Conservation (phyloP, 2,113 vertebrate genomes). For the Microtus montanus region DNA sequence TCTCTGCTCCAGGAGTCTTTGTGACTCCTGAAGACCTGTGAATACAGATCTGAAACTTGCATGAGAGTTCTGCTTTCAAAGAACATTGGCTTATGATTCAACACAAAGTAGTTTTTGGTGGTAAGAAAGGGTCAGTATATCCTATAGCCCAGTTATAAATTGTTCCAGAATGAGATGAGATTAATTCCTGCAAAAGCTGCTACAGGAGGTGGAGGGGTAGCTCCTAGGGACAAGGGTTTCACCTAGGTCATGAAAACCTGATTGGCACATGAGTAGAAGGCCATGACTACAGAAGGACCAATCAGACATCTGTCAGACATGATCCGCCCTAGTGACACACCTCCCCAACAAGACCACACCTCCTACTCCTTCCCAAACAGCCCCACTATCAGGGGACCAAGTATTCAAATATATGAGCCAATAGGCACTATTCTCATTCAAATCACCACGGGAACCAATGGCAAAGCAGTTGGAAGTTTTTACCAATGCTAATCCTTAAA, state of each 20-base stretch:
- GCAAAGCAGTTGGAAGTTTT: background rate
- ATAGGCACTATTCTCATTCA: background rate
- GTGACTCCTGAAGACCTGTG: background rate
- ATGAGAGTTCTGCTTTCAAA: constrained; percentile 21
- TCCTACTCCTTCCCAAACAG: background rate
- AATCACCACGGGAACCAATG: background rate
- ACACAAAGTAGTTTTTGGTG: background rate
- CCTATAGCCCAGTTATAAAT: background rate
- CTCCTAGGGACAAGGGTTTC: background rate
- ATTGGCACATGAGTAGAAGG: background rate
- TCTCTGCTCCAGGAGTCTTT: background rate
- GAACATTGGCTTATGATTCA: background rate
- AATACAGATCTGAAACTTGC: background rate
- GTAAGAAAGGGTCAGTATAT: background rate
- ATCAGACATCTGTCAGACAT: background rate
- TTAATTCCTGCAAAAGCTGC: background rate
- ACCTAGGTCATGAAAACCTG: background rate
- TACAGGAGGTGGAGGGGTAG: background rate
- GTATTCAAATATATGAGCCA: background rate
- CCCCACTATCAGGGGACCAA: background rate
- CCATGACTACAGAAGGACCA: background rate
- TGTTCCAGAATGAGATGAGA: background rate
- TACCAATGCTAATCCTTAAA: background rate
- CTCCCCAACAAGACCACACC: background rate
- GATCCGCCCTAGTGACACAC: background rate